phyloP scores from a whole-genome alignment of 2,797 vertebrate species.

The Sarcophilus harrisii region DNA sequence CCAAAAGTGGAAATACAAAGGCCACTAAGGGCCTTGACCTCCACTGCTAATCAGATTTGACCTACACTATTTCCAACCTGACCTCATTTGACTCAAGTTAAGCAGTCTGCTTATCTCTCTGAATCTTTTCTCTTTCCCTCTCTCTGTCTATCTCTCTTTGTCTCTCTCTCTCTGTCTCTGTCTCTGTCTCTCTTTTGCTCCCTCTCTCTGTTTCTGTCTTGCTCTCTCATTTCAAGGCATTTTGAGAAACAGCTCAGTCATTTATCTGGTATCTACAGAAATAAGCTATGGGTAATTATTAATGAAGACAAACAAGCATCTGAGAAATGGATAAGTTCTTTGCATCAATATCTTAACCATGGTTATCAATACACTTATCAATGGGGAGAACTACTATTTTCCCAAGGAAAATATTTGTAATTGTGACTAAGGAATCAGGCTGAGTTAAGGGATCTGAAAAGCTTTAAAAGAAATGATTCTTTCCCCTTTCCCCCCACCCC shows the following conservation, averaged over 20 bases:
- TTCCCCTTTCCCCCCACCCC: not conserved
- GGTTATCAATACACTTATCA: not conserved
- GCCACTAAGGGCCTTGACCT: not conserved
- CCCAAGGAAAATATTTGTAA: not conserved
- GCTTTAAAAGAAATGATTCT: not conserved
- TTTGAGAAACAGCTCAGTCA: not conserved
- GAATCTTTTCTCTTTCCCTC: too few relatives aligned
- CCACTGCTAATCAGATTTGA: not conserved
- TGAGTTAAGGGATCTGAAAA: not conserved
- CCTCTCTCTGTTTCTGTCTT: too few relatives aligned
- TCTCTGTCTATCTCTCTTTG: too few relatives aligned
- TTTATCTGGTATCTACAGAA: not conserved
- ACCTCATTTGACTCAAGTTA: not conserved
- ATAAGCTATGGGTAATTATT: not conserved
- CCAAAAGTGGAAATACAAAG: not conserved
- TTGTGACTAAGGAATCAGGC: not conserved
- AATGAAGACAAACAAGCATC: not conserved
- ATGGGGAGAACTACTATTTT: not conserved
- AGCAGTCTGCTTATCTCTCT: not conserved
- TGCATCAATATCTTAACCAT: not conserved
- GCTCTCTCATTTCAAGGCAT: not conserved
- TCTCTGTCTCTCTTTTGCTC: too few relatives aligned
- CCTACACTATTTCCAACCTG: not conserved
- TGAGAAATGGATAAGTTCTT: slow-evolving; percentile 13
- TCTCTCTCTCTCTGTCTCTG: too few relatives aligned